A percentile compares a stretch with the other conserved stretches of the same genome.
phyloP scores from a whole-genome alignment of 1,140 invertebrate species.

The Anoplophora glabripennis region DNA sequence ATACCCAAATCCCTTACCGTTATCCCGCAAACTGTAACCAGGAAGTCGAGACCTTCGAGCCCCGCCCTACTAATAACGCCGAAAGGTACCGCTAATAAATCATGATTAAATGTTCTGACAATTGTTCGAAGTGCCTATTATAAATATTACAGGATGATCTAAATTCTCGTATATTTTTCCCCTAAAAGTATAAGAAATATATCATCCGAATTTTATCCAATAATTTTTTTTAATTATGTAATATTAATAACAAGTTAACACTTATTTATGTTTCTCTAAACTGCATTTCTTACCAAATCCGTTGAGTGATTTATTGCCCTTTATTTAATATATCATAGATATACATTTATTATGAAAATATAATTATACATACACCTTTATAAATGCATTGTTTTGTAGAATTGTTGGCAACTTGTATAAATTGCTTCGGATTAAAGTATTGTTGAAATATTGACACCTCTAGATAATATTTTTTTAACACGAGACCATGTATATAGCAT shows the following conservation, averaged over 20 bases:
- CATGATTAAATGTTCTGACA: conserved; percentile 27
- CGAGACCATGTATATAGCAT: conserved; percentile 11
- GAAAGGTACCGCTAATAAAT: conserved; percentile 30
- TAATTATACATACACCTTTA: conserved; percentile 11
- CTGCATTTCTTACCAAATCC: no score
- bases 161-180: neutral
- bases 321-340: neutral
- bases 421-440: conserved; percentile 17
- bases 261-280: conserved; percentile 14
- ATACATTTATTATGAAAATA: conserved; percentile 10
- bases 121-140: conserved; percentile 29
- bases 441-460: conserved; percentile 25
- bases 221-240: neutral
- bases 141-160: neutral
- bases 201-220: neutral
- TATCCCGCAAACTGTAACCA: conserved; percentile 62
- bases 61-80: conserved; percentile 37
- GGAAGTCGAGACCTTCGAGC: conserved; percentile 40
- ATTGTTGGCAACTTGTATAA: conserved; percentile 21
- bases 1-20: conserved; percentile 74
- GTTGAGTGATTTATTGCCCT: no score
- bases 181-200: neutral
- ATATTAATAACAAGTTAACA: neutral
- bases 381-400: conserved; percentile 7
- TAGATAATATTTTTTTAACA: conserved; percentile 25